Base-by-base conservation (phyloP, 2,888 invertebrate genomes). In the Creontiades dilutus region DNA sequence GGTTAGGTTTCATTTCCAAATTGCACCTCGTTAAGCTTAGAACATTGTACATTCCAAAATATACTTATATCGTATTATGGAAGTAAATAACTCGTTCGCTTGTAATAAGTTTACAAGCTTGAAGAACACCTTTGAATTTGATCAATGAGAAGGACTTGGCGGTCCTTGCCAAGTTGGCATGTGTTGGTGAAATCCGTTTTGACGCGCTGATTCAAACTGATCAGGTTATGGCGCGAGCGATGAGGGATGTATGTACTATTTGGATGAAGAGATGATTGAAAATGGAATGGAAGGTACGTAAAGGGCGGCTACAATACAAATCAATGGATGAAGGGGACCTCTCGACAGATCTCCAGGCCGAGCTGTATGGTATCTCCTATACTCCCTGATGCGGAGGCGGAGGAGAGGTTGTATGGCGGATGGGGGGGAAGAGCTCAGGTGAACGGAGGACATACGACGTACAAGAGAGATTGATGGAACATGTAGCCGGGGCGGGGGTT, bases 281-380 rank as follows among this genome's bases (percentile, higher is more conserved):
- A 57, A 57, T 19, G 61, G 61, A 23, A 11, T 11, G 61, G n/a
- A n/a, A n/a, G n/a, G n/a, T n/a, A n/a, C n/a, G 61, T 61, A 61
- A 3, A 28, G 81, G 48, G 5, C 19, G 81, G 81, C n/a, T 23
- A 48, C 48, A 37, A 81, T 81, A 81, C 48, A 48, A 81, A 81
- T 81, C 81, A 81, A 48, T 48, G 81, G 48, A 81, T 81, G 81
- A 81, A 81, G 48, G 23, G 46, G 47, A 19, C 61, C 61, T 61
- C 19, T 61, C 61, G n/a, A 23, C 19, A 61, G 61, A 61, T 61
- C 61, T 61, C 61, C 61, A n/a, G 11, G 57, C n/a, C n/a, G n/a
- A n/a, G n/a, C 57, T 57, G 16, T 57, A 61, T n/a, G 61, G 61
- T 19, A 61, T 16, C n/a, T 19, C 3, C 61, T n/a, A n/a, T n/a